Evolutionary conservation across 2,113 vertebrate genomes (phyloP).

Genomic region (Silurus glanis): DNA sequence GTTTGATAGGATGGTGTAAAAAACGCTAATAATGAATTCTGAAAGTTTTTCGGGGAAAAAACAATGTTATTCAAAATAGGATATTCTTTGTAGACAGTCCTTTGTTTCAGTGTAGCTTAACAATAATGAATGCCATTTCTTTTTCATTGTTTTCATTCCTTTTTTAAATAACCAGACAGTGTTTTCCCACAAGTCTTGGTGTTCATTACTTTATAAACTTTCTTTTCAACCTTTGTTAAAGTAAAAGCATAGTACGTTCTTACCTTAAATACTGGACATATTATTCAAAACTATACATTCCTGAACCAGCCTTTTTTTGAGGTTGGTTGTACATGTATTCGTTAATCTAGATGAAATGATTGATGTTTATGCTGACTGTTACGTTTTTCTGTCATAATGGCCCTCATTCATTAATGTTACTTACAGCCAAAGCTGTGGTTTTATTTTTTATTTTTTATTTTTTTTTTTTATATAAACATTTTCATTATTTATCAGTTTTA

Average conservation of each 20-base stretch:
- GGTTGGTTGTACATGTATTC: slow-evolving; percentile 24
- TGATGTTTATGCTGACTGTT: not conserved
- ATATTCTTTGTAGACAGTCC: not conserved
- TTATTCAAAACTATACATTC: slow-evolving; percentile 27
- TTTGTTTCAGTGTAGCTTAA: not conserved
- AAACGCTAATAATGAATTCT: not conserved
- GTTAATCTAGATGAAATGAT: slow-evolving; percentile 5
- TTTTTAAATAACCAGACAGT: not conserved
- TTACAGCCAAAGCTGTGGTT: no score
- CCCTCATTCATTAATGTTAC: not conserved
- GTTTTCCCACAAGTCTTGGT: not conserved
- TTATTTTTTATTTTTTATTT: no score
- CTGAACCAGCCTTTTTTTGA: slow-evolving; percentile 6
- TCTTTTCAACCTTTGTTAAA: slow-evolving; percentile 5
- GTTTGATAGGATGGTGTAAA: no score
- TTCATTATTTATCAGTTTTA: not conserved
- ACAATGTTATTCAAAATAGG: not conserved
- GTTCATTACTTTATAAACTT: not conserved
- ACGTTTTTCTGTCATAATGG: slow-evolving; percentile 9
- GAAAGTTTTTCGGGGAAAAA: no score
- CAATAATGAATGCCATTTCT: not conserved
- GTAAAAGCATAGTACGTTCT: slow-evolving; percentile 27
- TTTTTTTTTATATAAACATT: not conserved
- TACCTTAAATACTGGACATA: slow-evolving; percentile 37
- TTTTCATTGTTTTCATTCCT: not conserved